These are phyloP conservation scores for Nannoperca obscura DNA, from an alignment of 2,797 vertebrate genomes.

Conservation along the genomic window DNA sequence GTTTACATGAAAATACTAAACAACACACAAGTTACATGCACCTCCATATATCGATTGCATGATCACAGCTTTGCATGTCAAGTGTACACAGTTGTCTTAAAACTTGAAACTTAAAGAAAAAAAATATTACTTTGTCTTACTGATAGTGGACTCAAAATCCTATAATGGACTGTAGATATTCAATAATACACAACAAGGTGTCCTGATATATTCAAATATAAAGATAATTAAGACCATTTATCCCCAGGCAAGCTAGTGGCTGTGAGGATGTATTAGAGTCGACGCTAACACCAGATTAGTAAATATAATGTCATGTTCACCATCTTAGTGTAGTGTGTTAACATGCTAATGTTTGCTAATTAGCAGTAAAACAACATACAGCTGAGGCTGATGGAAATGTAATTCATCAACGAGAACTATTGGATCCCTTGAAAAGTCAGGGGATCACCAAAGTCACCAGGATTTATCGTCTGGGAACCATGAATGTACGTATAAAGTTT, in stretches of 20 bases:
- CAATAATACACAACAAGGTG: not conserved
- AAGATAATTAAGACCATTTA: no score
- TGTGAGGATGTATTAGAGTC: no score
- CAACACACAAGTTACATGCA: not conserved
- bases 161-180: not conserved
- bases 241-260: no score
- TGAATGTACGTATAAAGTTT: no score
- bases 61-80: not conserved
- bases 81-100: not conserved
- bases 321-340: not conserved
- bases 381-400: no score
- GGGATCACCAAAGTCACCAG: not conserved
- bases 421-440: not conserved
- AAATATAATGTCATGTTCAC: not conserved
- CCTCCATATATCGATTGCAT: not conserved
- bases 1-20: constrained; percentile 15
- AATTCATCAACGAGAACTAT: no score
- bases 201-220: not conserved
- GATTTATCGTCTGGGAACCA: not conserved
- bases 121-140: not conserved
- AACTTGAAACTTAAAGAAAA: not conserved
- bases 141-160: not conserved
- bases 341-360: no score
- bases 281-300: not conserved
- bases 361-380: no score